Conservation (phyloP, 92 coral and sea anemone species). For the Phymanthus crucifer region DNA sequence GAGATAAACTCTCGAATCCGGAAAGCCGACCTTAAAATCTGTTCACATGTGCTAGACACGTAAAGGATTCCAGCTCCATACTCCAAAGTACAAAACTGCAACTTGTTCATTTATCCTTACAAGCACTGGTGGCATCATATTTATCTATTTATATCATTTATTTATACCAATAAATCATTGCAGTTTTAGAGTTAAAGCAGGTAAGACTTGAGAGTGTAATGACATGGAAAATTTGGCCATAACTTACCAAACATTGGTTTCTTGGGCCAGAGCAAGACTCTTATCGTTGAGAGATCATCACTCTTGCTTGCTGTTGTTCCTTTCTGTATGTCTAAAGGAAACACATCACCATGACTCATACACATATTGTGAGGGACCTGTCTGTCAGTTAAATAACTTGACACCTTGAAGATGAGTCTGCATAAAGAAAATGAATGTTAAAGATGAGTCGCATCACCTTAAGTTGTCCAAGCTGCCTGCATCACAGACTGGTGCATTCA, state of each 20-base stretch:
- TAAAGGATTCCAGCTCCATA: too few species aligned
- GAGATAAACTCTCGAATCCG: too few species aligned
- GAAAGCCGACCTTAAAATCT: too few species aligned
- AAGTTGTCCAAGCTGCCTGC: too few species aligned
- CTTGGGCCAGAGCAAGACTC: constrained; percentile 55
- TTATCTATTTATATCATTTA: too few species aligned
- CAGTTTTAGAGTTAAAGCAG: neutral
- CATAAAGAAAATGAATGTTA: neutral
- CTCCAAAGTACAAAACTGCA: too few species aligned
- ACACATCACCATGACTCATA: constrained; percentile 28
- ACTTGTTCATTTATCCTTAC: too few species aligned
- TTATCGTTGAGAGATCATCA: constrained; percentile 11
- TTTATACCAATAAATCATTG: neutral
- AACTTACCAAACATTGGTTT: constrained; percentile 51
- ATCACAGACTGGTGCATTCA: too few species aligned
- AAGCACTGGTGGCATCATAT: too few species aligned
- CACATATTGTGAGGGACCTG: constrained; percentile 54
- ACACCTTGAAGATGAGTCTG: constrained; percentile 42
- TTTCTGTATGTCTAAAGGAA: neutral
- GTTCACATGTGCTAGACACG: too few species aligned
- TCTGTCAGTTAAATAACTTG: constrained; percentile 34
- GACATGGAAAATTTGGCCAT: neutral
- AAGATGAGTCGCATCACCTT: too few species aligned
- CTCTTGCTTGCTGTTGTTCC: neutral
- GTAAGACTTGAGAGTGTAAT: neutral